A percentile compares a stretch with the other conserved stretches of the same genome.
phyloP scores from a whole-genome alignment of 2,113 vertebrate species.

The Monopterus albus region DNA sequence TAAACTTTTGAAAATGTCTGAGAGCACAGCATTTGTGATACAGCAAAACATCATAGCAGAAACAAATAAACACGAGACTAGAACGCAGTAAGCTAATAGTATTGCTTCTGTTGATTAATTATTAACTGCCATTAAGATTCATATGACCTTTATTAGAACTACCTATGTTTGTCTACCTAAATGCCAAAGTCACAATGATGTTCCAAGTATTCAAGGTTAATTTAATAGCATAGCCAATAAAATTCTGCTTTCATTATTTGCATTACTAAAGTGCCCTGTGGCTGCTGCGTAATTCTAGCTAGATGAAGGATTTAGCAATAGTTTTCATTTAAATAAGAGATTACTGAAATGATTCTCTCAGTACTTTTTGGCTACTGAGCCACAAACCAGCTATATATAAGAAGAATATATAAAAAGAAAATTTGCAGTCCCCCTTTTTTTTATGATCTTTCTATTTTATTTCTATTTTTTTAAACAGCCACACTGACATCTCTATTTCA shows the following conservation, averaged over 20 bases:
- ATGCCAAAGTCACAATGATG: too few relatives aligned
- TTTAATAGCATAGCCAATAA: too few relatives aligned
- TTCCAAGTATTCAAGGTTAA: too few relatives aligned
- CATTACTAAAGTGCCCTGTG: background rate
- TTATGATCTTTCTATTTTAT: background rate
- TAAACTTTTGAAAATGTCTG: too few relatives aligned
- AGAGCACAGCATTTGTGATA: too few relatives aligned
- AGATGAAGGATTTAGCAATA: background rate
- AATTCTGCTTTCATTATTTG: background rate
- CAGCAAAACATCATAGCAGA: background rate
- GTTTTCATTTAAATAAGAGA: slow-evolving; percentile 1
- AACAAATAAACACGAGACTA: background rate
- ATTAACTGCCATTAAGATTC: background rate
- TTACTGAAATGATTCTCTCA: background rate
- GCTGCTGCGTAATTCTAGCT: background rate
- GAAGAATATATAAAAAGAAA: too few relatives aligned
- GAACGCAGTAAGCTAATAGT: background rate
- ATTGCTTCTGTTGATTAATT: background rate
- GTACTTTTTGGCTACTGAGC: background rate
- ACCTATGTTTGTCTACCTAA: too few relatives aligned
- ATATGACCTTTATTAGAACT: background rate
- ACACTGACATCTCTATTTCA: too few relatives aligned
- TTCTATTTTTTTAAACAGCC: background rate
- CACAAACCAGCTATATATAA: background rate
- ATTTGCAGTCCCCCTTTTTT: too few relatives aligned